Evolutionary conservation across 2,797 vertebrate species (phyloP).

Genomic region (Perodicticus potto): DNA sequence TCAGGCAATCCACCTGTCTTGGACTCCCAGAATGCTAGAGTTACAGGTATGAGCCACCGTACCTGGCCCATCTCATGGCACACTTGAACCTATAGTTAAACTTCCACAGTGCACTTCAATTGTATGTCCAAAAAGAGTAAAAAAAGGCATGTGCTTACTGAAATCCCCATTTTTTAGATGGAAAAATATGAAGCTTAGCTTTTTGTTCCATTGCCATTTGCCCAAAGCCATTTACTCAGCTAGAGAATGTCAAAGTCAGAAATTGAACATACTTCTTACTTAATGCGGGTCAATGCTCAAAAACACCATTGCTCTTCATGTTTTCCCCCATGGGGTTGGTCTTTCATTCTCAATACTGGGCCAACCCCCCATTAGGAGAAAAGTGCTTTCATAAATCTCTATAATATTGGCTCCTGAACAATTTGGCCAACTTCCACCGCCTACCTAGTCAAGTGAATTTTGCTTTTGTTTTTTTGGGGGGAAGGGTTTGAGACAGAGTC

Average conservation of each 20-base stretch:
- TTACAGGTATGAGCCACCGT: too few relatives aligned
- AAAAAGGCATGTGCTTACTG: too few relatives aligned
- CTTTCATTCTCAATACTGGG: not conserved
- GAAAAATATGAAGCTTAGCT: not conserved
- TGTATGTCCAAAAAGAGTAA: too few relatives aligned
- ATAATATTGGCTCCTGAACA: not conserved
- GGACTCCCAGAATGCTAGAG: too few relatives aligned
- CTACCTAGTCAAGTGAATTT: not conserved
- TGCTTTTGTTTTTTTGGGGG: not conserved
- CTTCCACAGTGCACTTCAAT: too few relatives aligned
- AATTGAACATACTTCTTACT: not conserved
- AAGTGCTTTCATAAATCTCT: not conserved
- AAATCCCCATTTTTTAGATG: not conserved
- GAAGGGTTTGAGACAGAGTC: too few relatives aligned
- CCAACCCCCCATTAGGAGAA: not conserved
- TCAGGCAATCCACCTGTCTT: too few relatives aligned
- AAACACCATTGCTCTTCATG: not conserved
- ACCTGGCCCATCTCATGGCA: too few relatives aligned
- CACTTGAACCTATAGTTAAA: too few relatives aligned
- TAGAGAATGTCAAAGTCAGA: not conserved
- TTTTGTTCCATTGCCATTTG: not conserved
- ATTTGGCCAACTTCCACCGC: not conserved
- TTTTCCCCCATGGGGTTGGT: accelerated
- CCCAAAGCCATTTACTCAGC: not conserved
- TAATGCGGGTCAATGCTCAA: not conserved